Conservation (phyloP, 2,113 vertebrate species). For the Chaetodon auriga region DNA sequence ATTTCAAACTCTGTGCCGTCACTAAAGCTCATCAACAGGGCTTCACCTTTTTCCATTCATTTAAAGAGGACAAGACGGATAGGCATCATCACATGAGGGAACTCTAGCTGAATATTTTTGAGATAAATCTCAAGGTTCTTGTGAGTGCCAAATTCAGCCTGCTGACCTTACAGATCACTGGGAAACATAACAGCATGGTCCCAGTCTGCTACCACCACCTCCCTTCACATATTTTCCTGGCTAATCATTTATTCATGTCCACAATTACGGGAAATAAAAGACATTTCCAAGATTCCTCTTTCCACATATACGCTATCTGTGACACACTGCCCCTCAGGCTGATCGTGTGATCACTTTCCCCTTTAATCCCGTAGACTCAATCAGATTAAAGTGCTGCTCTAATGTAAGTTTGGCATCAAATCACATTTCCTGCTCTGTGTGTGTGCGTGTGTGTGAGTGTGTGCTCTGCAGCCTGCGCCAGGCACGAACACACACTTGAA, state of each 20-base stretch:
- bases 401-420: conserved; percentile 8
- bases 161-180: not conserved
- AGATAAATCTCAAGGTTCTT: not conserved
- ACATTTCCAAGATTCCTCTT: not conserved
- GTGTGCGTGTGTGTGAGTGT: not conserved
- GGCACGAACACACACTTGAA: not conserved
- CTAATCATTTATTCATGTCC: not conserved
- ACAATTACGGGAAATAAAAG: not conserved
- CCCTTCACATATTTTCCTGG: not conserved
- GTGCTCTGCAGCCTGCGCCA: not conserved
- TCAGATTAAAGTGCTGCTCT: conserved; percentile 40
- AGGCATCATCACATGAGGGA: not conserved
- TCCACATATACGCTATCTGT: not conserved
- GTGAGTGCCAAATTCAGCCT: not conserved
- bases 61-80: not conserved
- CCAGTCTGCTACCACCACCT: not conserved
- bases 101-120: not conserved
- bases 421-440: not conserved
- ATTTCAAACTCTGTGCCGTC: not conserved
- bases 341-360: conserved; percentile 21
- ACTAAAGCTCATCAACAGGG: not conserved
- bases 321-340: not conserved
- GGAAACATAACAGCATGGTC: not conserved
- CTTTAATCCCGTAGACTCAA: conserved; percentile 39
- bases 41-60: not conserved